Evolutionary conservation across 2,888 invertebrate species (phyloP).

Genomic region (Blera fallax): DNA sequence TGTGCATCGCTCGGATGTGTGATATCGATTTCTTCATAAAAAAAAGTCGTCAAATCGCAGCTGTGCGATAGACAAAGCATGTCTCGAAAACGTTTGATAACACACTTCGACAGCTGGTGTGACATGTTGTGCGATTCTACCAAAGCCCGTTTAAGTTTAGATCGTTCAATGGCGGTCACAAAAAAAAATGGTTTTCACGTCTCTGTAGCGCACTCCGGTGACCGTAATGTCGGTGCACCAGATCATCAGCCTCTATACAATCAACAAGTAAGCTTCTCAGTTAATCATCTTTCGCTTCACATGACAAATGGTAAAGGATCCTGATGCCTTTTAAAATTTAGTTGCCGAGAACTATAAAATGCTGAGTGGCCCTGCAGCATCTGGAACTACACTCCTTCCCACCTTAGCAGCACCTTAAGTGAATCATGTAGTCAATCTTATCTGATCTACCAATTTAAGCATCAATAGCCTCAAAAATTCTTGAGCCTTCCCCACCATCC

Average conservation of each 20-base stretch:
- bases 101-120: too few species aligned
- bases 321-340: conserved; percentile 72
- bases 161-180: too few species aligned
- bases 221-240: too few species aligned
- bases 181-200: too few species aligned
- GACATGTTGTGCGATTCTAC: too few species aligned
- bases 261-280: conserved; percentile 64
- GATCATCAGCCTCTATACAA: conserved; percentile 43
- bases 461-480: conserved; percentile 33
- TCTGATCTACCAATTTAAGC: conserved; percentile 68
- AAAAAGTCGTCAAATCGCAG: too few species aligned
- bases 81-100: too few species aligned
- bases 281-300: conserved; percentile 62
- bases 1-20: too few species aligned
- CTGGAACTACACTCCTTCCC: conserved; percentile 45
- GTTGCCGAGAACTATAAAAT: conserved; percentile 75
- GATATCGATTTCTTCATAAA: too few species aligned
- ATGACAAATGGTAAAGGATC: conserved; percentile 71
- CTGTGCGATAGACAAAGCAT: too few species aligned
- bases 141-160: too few species aligned
- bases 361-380: conserved; percentile 59
- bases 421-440: conserved; percentile 53
- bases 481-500: neutral
- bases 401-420: conserved; percentile 61
- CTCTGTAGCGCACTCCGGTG: too few species aligned